Conservation (phyloP, 2,797 vertebrate species). For the Pantherophis alleghaniensis region DNA sequence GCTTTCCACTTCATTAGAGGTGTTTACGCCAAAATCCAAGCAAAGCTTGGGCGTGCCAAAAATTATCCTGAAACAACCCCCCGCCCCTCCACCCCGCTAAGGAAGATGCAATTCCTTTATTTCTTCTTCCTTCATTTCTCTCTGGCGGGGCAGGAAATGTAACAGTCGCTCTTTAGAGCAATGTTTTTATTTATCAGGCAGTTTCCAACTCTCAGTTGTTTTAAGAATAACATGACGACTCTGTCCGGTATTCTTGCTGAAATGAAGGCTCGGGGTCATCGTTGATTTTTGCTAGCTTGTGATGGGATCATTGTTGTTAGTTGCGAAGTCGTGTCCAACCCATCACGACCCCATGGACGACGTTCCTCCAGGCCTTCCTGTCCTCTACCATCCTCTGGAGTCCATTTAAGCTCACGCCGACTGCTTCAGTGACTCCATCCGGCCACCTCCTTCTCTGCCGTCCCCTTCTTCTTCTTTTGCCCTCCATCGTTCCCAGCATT, state of each 20-base stretch:
- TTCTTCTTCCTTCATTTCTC: background rate
- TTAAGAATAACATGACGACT: background rate
- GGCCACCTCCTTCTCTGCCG: too few relatives aligned
- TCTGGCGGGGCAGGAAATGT: background rate
- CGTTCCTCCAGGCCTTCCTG: too few relatives aligned
- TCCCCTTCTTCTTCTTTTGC: too few relatives aligned
- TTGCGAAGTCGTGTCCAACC: too few relatives aligned
- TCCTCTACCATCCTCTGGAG: too few relatives aligned
- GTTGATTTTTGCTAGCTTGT: too few relatives aligned
- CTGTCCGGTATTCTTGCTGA: background rate
- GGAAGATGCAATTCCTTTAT: background rate
- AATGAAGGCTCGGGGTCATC: background rate
- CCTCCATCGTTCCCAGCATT: too few relatives aligned
- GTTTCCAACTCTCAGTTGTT: background rate
- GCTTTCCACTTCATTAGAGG: background rate
- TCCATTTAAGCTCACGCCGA: too few relatives aligned
- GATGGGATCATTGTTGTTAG: too few relatives aligned
- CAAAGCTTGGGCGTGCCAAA: background rate
- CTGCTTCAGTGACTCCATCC: too few relatives aligned
- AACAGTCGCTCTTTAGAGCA: background rate
- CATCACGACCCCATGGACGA: too few relatives aligned
- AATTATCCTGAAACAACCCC: background rate
- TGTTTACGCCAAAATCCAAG: background rate
- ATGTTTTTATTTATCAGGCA: background rate
- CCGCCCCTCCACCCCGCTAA: too few relatives aligned